Base-by-base conservation (phyloP, 2,888 invertebrate species). In the Taphrorychus bicolor region DNA sequence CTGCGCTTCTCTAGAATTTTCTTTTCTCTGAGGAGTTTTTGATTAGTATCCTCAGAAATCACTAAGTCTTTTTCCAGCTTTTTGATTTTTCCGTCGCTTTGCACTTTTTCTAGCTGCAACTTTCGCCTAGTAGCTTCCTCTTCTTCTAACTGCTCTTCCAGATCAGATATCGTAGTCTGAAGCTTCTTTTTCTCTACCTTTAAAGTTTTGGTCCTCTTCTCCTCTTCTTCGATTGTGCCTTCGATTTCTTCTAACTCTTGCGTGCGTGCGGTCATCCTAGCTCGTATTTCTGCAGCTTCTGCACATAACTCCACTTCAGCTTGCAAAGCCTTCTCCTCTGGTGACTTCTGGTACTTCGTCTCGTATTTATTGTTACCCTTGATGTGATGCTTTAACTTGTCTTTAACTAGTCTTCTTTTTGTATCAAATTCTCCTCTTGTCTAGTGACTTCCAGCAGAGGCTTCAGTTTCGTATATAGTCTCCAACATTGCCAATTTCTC, bases 111-210 rank as follows among this genome's bases (percentile, higher is more conserved):
- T n/a, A n/a, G n/a, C 81, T 98, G 97, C 32, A 99, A 81, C 82
- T 99, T 99, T 83, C 99, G 99, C 0, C 98, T 85, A 1, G 97
- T 93, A 0, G 90, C 94, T 80, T 99, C 99, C 78, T 99, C 99
- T 76, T 98, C 98, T 79, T 99, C 99, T 57, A 99, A 83, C 79
- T 96, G 96, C 77, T 96, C 96, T 79, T 96, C 95, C 64, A 97
- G 84, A 80, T 97, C 96, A 85, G 90, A 94, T 23, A 75, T 74
- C 76, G 98, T 94, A 5, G 57, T 16, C 81, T 95, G 93, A 22
- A 97, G 84, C 75, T 97, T 95, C 83, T 97, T 98, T 85, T 97
- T 97, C 79, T 99, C 98, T 73, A 89, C 91, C 71, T 87, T 89
- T 72, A 97, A 83, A 17, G 88, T 87, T 60, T 88, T 88, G 48